Evolutionary conservation across 2,797 vertebrate genomes (phyloP), one percentile per base, ranked within the genome.

Genomic region (Ibycter americanus): DNA sequence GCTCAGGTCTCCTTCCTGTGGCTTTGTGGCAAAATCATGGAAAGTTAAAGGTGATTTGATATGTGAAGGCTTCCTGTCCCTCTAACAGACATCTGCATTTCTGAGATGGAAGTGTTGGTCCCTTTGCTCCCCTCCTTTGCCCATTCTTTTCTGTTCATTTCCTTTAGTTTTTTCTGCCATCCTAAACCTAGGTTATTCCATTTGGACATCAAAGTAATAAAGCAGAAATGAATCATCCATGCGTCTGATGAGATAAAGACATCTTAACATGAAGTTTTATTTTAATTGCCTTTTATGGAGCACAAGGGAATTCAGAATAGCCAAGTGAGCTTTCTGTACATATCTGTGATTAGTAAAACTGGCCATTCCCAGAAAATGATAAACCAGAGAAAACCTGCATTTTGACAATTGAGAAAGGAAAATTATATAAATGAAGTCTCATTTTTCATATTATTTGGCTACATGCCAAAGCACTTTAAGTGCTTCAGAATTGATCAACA

Each of bases 241-340:
- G 68, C 73, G 73, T 95, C 86, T 94, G 80, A 97, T 94, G 72
- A 97, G 80, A 94, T 95, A 96, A 97, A 92, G 74, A 42, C 77
- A 51, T 97, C 78, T 90, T 88, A 85, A 73, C 17, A 3, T 38
- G 32, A 94, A 79, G 18, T 95, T 97, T 95, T 97, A 87, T 90
- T 97, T 95, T 97, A 96, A 97, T 98, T 95, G 88, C 54, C 73
- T 96, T 97, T 87, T 96, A 96, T 96, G 89, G 56, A 91, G 23
- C 93, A 90, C 38, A 26, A 84, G 93, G 91, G 80, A 95, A 89
- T 92, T 96, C 58, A 95, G 81, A 92, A 87, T 80, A 96, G 90
- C 82, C 87, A 95, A 65, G 87, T 94, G 67, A 93, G 81, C 74
- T 94, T 94, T 95, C 90, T 51, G 34, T 92, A 74, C 47, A 68